A percentile compares a stretch with the other conserved stretches of the same genome.
Evolutionary conservation across 2,888 invertebrate genomes (phyloP).

Genomic region (Drosophila atroscutellata): DNA sequence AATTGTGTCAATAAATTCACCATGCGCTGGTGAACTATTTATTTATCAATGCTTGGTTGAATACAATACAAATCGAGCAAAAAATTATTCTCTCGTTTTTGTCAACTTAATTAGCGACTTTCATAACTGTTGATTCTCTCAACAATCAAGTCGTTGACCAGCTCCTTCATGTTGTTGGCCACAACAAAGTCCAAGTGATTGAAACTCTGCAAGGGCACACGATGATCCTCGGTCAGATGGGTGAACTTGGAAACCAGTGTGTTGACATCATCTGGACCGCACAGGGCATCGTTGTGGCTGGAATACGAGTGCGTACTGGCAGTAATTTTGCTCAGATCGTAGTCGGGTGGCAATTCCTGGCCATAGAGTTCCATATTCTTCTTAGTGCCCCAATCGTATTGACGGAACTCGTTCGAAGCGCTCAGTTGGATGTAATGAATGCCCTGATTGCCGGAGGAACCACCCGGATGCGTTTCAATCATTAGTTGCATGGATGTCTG

Average conservation of each 20-base stretch:
- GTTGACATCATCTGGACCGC: conserved; percentile 76
- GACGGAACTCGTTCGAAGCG: conserved; percentile 72
- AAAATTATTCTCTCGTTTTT: conserved; percentile 2
- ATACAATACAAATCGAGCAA: neutral
- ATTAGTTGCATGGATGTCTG: conserved; percentile 70
- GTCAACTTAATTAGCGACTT: conserved; percentile 13
- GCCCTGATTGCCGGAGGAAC: conserved; percentile 79
- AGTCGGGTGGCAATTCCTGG: conserved; percentile 74
- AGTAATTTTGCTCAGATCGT: conserved; percentile 74
- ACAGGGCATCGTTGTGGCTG: conserved; percentile 76
- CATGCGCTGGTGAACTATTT: neutral
- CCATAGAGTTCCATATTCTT: conserved; percentile 69
- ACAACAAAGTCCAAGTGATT: conserved; percentile 82
- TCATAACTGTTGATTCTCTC: conserved; percentile 61
- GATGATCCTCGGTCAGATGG: conserved; percentile 73
- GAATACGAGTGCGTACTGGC: conserved; percentile 79
- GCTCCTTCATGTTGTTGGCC: conserved; percentile 74
- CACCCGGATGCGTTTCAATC: conserved; percentile 81
- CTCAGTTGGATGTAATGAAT: conserved; percentile 79
- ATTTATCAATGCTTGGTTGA: neutral
- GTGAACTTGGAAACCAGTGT: conserved; percentile 61
- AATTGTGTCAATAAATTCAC: neutral
- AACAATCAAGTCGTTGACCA: conserved; percentile 74
- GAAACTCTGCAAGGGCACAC: conserved; percentile 73
- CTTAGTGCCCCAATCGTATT: conserved; percentile 78